phyloP scores from a whole-genome alignment of 2,888 invertebrate genomes.

The Orthosia gothica region DNA sequence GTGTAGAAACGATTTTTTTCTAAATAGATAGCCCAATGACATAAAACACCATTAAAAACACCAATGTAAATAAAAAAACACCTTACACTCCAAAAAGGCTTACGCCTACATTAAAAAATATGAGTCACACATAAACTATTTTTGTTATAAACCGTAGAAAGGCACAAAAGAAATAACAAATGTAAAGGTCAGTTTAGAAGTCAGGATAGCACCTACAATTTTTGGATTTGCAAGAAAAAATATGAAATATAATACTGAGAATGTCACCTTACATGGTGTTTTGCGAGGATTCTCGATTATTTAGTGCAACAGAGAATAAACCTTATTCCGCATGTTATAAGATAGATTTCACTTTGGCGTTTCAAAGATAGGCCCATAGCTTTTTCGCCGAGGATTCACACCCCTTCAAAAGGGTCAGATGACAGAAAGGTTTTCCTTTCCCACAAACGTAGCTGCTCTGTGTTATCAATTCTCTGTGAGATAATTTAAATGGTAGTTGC shows the following conservation, averaged over 20 bases:
- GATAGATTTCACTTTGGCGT: slow-evolving; percentile 15
- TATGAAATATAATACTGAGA: slow-evolving; percentile 66
- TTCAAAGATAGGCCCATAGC: slow-evolving; percentile 42
- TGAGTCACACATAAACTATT: slow-evolving; percentile 40
- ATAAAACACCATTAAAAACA: background rate
- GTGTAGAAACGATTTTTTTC: no score
- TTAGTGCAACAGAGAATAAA: slow-evolving; percentile 26
- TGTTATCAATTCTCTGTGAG: slow-evolving; percentile 43
- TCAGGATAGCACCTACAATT: slow-evolving; percentile 65
- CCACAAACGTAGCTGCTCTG: slow-evolving; percentile 48
- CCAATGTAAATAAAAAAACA: slow-evolving; percentile 17
- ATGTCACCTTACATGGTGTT: slow-evolving; percentile 64
- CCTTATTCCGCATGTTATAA: slow-evolving; percentile 27
- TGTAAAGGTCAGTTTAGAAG: slow-evolving; percentile 64
- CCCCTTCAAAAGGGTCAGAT: slow-evolving; percentile 61
- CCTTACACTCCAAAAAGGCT: background rate
- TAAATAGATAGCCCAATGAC: background rate
- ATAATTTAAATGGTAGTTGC: slow-evolving; percentile 50
- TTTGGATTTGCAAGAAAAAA: slow-evolving; percentile 63
- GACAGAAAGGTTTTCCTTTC: slow-evolving; percentile 60
- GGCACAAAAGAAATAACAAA: slow-evolving; percentile 68
- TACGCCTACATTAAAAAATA: slow-evolving; percentile 42
- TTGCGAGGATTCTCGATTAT: slow-evolving; percentile 61
- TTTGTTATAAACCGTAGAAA: slow-evolving; percentile 41
- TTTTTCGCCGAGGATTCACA: slow-evolving; percentile 52